Conservation (phyloP, 2,797 vertebrate genomes). For the Bradypodion ventrale region DNA sequence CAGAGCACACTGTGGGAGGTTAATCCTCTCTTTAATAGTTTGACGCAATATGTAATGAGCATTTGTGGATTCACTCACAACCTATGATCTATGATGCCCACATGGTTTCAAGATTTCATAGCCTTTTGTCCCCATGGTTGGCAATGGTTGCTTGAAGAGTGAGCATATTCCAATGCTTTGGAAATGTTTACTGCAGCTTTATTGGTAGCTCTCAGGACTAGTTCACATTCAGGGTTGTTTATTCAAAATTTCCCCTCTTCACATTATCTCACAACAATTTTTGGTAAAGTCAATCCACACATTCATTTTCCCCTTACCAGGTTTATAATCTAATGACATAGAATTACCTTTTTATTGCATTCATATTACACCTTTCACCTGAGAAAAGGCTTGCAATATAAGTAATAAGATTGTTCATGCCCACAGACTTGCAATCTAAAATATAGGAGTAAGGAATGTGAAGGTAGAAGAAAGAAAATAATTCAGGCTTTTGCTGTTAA, state of each 20-base stretch:
- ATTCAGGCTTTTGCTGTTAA: too few relatives aligned
- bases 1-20: conserved; percentile 17
- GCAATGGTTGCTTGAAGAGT: background rate
- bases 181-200: background rate
- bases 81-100: background rate
- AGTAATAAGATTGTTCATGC: too few relatives aligned
- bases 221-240: background rate
- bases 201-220: background rate
- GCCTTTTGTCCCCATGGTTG: background rate
- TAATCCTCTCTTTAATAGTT: conserved; percentile 32
- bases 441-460: too few relatives aligned
- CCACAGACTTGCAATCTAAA: too few relatives aligned
- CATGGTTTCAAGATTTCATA: background rate
- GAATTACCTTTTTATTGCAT: background rate
- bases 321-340: background rate
- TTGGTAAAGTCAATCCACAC: background rate
- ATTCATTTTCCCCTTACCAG: background rate
- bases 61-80: conserved; percentile 13
- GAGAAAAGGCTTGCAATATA: too few relatives aligned
- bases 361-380: too few relatives aligned
- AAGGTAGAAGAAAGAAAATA: too few relatives aligned
- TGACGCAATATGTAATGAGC: conserved; percentile 10
- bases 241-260: background rate
- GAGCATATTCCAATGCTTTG: background rate
- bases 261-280: background rate